phyloP scores from a whole-genome alignment of 2,888 invertebrate genomes.

The Augochlorella aurata region DNA sequence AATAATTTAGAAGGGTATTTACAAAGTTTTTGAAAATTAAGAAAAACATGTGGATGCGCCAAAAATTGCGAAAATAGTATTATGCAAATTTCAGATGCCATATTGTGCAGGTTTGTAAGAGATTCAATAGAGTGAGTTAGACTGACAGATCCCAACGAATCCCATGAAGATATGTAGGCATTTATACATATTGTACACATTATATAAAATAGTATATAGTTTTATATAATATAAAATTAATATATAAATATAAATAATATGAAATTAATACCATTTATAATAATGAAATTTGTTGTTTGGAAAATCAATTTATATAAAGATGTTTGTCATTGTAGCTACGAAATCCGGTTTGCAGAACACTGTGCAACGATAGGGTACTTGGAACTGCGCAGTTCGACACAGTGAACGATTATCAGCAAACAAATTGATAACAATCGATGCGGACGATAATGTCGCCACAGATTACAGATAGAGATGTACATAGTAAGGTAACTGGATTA shows the following conservation, averaged over 20 bases:
- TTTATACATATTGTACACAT: too few relatives aligned
- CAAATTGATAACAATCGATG: slow-evolving; percentile 18
- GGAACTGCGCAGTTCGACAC: slow-evolving; percentile 35
- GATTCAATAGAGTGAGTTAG: background rate
- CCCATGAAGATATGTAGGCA: background rate
- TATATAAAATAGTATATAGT: too few relatives aligned
- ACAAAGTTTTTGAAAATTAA: background rate
- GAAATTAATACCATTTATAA: background rate
- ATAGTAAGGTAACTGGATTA: slow-evolving; percentile 24
- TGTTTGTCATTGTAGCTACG: background rate
- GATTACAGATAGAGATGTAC: slow-evolving; percentile 10
- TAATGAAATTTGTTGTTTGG: background rate
- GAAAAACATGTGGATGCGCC: background rate
- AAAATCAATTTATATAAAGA: background rate
- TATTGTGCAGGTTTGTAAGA: background rate
- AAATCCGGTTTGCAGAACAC: background rate
- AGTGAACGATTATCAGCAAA: slow-evolving; percentile 10
- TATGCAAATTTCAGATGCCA: background rate
- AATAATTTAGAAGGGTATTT: background rate
- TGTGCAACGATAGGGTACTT: background rate
- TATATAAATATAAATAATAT: background rate
- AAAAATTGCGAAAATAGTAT: background rate
- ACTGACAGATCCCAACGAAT: background rate
- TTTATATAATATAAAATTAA: too few relatives aligned
- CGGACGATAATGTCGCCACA: slow-evolving; percentile 20